Evolutionary conservation across 1,140 invertebrate species (phyloP), one percentile per base, ranked within the genome.

Genomic region (Popillia japonica): DNA sequence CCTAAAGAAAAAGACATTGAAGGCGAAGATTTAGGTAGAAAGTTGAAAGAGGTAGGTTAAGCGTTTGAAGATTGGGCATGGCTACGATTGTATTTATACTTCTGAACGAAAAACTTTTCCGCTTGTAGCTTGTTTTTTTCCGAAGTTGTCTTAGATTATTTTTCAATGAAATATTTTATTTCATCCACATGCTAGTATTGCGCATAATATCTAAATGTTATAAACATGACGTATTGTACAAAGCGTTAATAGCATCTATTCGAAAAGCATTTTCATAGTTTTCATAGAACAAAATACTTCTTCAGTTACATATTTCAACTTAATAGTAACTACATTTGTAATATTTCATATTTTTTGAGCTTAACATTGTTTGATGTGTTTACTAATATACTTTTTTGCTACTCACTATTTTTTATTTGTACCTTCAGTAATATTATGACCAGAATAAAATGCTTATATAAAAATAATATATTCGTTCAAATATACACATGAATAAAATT

Each of bases 1-100:
- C 61, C 72, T 22, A 10, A 82, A 41, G 78, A 79, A 59, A 73
- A 81, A 23, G 73, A 80, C n/a, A 84, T 83, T 76, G 81, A 34
- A 34, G 27, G 82, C 44, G 81, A 85, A 20, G 86, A 86, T 23
- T 83, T 88, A 72, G 75, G 86, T 72, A 84, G 81, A 72, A 82
- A 82, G 75, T 81, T 88, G 77, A 87, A 85, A 77, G 86, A 88
- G 87, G 87, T 89, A 85, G 86, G 87, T 85, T 64, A 68, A 72
- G 61, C 78, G 76, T 81, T 79, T 84, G 83, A 84, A 76, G 83
- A 81, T 73, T 83, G 79, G 6, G 80, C 80, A 85, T 81, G 87
- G 87, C 87, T 82, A 80, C 87, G 22, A 17, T 55, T 68, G 61
- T 3, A 22, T 68, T 23, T 23, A 34, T 22, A 14, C 22, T 23